Conservation (phyloP, 1,140 invertebrate species). For the Cydia splendana region DNA sequence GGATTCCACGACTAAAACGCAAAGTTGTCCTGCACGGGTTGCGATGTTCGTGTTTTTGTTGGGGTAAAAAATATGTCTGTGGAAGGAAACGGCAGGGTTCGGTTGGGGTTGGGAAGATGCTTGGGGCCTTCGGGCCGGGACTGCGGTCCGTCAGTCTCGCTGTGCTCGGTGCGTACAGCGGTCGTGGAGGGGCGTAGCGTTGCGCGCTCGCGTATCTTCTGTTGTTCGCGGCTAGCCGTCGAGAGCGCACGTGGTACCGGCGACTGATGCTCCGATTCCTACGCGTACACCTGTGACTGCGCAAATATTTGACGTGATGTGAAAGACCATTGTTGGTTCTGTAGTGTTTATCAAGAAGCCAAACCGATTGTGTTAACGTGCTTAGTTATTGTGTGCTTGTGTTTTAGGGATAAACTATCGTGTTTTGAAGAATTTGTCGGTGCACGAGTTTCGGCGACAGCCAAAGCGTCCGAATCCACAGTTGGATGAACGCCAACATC, state of each 20-base stretch:
- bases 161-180: constrained; percentile 64
- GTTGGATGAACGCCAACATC: constrained; percentile 76
- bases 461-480: constrained; percentile 59
- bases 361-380: constrained; percentile 58
- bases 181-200: constrained; percentile 61
- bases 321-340: constrained; percentile 66
- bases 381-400: constrained; percentile 52
- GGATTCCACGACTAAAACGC: constrained; percentile 52
- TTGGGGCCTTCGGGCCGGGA: constrained; percentile 46
- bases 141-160: constrained; percentile 62
- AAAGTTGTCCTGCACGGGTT: constrained; percentile 44
- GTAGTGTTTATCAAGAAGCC: constrained; percentile 51
- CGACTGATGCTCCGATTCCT: constrained; percentile 50
- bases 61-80: constrained; percentile 47
- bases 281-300: constrained; percentile 67
- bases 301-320: constrained; percentile 71
- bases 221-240: constrained; percentile 68
- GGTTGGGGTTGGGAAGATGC: constrained; percentile 62
- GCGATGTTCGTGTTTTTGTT: constrained; percentile 48
- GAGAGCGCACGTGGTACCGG: constrained; percentile 69
- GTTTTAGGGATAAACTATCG: constrained; percentile 49
- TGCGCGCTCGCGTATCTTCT: constrained; percentile 52
- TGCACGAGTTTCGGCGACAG: constrained; percentile 65
- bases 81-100: constrained; percentile 37
- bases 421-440: constrained; percentile 49